phyloP scores from a whole-genome alignment of 2,888 invertebrate genomes.

The Sarcophaga rosellei region DNA sequence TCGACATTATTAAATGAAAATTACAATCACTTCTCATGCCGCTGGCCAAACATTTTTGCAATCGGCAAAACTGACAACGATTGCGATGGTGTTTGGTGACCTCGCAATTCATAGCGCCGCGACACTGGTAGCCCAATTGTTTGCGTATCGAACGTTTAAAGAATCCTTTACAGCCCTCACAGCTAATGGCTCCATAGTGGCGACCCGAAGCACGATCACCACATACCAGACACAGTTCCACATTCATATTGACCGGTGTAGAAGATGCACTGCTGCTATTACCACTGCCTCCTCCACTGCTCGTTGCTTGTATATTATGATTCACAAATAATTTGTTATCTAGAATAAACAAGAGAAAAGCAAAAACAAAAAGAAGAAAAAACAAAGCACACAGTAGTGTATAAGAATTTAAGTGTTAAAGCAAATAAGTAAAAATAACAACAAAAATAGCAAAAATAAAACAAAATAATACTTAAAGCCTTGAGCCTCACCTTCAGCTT shows the following conservation, averaged over 20 bases:
- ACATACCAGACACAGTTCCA: conserved; percentile 96
- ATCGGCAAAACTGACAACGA: conserved; percentile 98
- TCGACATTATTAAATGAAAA: conserved; percentile 79
- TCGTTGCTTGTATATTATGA: conserved; percentile 56
- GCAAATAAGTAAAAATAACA: conserved; percentile 10
- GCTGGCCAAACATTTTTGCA: conserved; percentile 98
- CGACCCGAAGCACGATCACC: conserved; percentile 96
- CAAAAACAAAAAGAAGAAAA: conserved; percentile 42
- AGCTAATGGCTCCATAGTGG: conserved; percentile 95
- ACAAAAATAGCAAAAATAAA: conserved; percentile 33
- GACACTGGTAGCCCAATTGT: conserved; percentile 97
- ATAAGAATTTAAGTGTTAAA: not conserved
- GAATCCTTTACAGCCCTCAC: conserved; percentile 98
- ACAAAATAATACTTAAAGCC: conserved; percentile 45
- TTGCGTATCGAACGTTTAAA: conserved; percentile 98
- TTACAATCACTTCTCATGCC: conserved; percentile 99
- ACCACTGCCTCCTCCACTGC: conserved; percentile 61
- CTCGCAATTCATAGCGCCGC: conserved; percentile 97
- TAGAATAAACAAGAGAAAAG: conserved; percentile 50
- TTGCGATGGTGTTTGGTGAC: conserved; percentile 99
- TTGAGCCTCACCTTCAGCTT: conserved; percentile 76
- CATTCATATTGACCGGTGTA: conserved; percentile 74
- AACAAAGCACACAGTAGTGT: not conserved
- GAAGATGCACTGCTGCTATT: conserved; percentile 59
- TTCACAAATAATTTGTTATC: conserved; percentile 69